Base-by-base conservation (phyloP, 2,797 vertebrate genomes). In the Pyrrhura leucotis region DNA sequence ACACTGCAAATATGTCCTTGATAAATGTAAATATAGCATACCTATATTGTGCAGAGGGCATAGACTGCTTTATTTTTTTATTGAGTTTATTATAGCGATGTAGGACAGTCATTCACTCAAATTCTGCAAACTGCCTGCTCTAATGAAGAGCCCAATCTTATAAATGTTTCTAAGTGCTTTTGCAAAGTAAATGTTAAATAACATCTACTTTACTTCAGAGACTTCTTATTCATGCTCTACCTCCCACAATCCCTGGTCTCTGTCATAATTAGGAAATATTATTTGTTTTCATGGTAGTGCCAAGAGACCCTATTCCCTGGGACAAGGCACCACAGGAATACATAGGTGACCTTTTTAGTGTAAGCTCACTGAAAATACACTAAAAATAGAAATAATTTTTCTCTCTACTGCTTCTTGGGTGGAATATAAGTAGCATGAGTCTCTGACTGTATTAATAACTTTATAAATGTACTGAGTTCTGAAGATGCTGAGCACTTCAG, bases 131-230 rank as follows among this genome's bases (percentile, higher is more conserved):
- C 39, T 21, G 26, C 21, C 75, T 25, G 21, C 26, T 87, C 47
- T 39, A 58, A 37, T 13, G 9, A 78, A 83, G 23, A 81, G 22
- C 13, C 54, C 58, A 33, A 26, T 54, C 35, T 56, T 75, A n/a
- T 10, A 77, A 47, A 75, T 8, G 6, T 33, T 76, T 86, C 33
- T 67, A 76, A 86, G 71, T 42, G 47, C 25, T 94, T 91, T 53
- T 91, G 39, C 22, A 91, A 88, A 93, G 54, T 25, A 94, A 95
- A 94, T 33, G 37, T 91, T 96, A 90, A 96, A 66, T 75, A 91
- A 59, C 5, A 48, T 50, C 51, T 73, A 54, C 62, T 76, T 72
- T 91, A 48, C 35, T 89, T 94, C 39, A 48, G 77, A 92, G 87
- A 82, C 51, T 86, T 78, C 65, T 86, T 89, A 96, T n/a, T 96